Base-by-base conservation (phyloP, 2,113 vertebrate species). In the Syngnathus scovelli region DNA sequence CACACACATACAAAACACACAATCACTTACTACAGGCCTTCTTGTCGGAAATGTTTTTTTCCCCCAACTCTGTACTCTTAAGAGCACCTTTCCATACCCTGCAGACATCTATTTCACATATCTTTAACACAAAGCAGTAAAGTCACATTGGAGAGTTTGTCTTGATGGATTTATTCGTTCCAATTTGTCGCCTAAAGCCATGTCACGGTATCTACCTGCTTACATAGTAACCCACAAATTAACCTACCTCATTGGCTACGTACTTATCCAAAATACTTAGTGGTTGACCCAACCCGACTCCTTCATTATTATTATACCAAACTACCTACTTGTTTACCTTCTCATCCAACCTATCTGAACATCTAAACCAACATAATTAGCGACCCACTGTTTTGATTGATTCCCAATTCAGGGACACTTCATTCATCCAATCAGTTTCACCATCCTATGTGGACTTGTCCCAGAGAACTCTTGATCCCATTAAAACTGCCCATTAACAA, bases 401-500 rank as follows among this genome's bases (percentile, higher is more conserved):
- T 52, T 55, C 52, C 23, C 10, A 23, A 61, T 19, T 39, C 7
- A 61, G 37, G 15, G 16, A 1, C 5, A 13, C 16, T 55, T 13
- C 2, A 11, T 27, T 12, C 4, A 27, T 6, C 9, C 36, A 8
- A 39, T 39, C 13, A 12, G 27, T n/a, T 59, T 37, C 33, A 19
- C 7, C 15, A 37, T 59, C 33, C 18, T 59, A 37, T 38, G 15
- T 23, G 15, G 69, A 36, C 65, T 27, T 55, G 51, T 72, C 75
- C 64, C 38, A 60, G 21, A 49, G 66, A 80, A 67, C 52, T 58
- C 16, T 33, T 75, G 71, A 75, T 76, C 62, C 61, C 73, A 82
- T 77, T 82, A 75, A 80, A 72, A 61, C 27, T 69, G 73, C 23
- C 65, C 75, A 80, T 82, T 76, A 80, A 67, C 69, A 67, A 75